phyloP scores from a whole-genome alignment of 2,797 vertebrate species.

The Sebastes kiyomatsui region DNA sequence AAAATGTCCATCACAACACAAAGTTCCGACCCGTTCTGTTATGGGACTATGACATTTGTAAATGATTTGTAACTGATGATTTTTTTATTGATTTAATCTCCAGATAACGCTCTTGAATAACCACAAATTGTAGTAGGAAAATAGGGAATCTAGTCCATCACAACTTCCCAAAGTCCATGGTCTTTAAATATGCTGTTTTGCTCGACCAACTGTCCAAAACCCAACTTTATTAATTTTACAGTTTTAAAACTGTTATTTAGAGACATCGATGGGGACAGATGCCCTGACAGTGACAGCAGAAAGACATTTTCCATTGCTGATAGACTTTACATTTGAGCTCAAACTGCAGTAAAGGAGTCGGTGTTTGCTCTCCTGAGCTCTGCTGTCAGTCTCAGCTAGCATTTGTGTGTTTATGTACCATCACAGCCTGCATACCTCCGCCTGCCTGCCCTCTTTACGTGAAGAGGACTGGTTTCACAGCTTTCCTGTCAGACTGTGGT shows the following conservation, averaged over 20 bases:
- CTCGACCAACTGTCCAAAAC: background rate
- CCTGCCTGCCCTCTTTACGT: background rate
- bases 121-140: background rate
- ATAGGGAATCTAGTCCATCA: background rate
- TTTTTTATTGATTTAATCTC: background rate
- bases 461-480: constrained; percentile 53
- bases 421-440: constrained; percentile 20
- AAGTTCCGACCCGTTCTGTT: background rate
- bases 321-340: background rate
- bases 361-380: background rate
- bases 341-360: background rate
- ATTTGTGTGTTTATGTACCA: constrained; percentile 9
- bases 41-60: background rate
- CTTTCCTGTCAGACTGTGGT: constrained; percentile 33
- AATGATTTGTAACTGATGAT: background rate
- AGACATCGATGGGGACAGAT: background rate
- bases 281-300: background rate
- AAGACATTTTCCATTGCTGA: background rate
- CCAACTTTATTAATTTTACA: background rate
- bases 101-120: background rate
- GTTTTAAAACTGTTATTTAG: background rate
- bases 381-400: background rate
- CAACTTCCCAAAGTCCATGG: background rate
- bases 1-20: too few relatives aligned
- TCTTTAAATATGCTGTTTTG: background rate